Evolutionary conservation across 1,140 invertebrate genomes (phyloP).

Genomic region (Cherax quadricarinatus): DNA sequence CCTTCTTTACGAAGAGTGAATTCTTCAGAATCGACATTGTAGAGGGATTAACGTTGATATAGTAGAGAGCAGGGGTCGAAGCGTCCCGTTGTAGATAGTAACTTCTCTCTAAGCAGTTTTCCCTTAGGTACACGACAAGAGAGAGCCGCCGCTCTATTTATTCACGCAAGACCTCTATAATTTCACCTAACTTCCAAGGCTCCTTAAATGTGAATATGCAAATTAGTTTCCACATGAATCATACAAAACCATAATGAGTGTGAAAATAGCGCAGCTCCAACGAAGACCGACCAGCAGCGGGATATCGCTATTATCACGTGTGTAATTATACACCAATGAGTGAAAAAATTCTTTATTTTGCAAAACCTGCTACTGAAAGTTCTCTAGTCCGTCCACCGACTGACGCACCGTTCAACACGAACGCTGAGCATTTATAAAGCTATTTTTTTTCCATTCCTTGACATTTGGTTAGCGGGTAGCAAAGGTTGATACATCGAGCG

Average conservation of each 20-base stretch:
- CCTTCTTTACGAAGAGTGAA: no score
- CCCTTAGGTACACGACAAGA: neutral
- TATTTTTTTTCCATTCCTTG: neutral
- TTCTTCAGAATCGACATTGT: no score
- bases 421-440: neutral
- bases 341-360: neutral
- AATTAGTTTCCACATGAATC: constrained; percentile 2
- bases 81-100: neutral
- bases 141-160: neutral
- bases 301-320: neutral
- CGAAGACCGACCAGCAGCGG: neutral
- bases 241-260: neutral
- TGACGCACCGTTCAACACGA: neutral
- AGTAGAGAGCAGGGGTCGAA: neutral
- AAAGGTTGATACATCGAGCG: no score
- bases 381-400: neutral
- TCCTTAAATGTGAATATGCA: neutral
- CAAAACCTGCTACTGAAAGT: neutral
- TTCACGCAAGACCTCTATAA: neutral
- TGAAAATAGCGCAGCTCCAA: neutral
- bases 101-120: neutral
- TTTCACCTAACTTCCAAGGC: neutral
- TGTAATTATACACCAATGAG: neutral
- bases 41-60: no score
- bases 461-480: no score